Evolutionary conservation across 2,888 invertebrate genomes (phyloP), one percentile per base, ranked within the genome.

Genomic region (Stegophylla sp.): DNA sequence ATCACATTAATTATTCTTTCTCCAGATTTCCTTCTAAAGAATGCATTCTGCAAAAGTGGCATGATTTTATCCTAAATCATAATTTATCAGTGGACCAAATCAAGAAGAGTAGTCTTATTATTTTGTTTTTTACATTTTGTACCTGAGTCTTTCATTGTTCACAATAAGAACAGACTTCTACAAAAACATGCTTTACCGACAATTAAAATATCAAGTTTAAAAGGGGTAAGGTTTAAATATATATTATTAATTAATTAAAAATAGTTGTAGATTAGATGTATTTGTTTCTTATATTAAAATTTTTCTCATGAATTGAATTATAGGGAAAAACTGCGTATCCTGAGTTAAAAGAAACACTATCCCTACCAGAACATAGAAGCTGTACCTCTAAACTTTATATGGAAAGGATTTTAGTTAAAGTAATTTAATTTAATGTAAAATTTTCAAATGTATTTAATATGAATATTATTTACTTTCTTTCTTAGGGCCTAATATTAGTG

Each of bases 61-160:
- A 43, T 66, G 20, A 20, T 45, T 45, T 66, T 23, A 15, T 66
- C 7, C 12, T 66, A 9, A 45, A 15, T 23, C 12, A 66, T 66
- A 5, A 43, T 20, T 45, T 66, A 66, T 9, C 41, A 45, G 23
- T 45, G 23, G 45, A 66, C 23, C 13, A 67, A 23, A 48, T 67
- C 0, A 15, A 26, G 17, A 45, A 26, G 45, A 45, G 15, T 10
- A 45, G 26, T 67, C 1, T 67, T 45, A 67, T 23, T n/a, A n/a
- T n/a, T n/a, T 67, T 67, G 45, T 23, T 67, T 45, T 45, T 17
- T 67, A 23, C 45, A 67, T 67, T 67, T 67, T 45, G 23, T 26
- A 23, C 67, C 23, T 15, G 41, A 43, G 45, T 67, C 15, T 15
- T 67, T 67, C 17, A 48, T 43, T 45, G 43, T 67, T 5, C 7